Evolutionary conservation across 2,797 vertebrate genomes (phyloP), one percentile per base, ranked within the genome.

Genomic region (Cyclopterus lumpus): DNA sequence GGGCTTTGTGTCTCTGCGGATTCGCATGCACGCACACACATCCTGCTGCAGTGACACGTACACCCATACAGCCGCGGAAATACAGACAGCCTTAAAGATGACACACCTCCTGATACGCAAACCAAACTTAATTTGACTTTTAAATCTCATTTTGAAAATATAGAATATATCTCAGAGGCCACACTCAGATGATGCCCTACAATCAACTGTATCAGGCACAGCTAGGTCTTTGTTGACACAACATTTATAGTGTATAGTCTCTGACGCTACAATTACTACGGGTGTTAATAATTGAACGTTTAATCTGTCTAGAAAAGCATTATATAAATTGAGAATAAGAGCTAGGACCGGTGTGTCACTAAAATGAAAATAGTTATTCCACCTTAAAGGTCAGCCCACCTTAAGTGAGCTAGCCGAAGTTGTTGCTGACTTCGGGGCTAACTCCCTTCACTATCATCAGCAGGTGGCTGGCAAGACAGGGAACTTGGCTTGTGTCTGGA

Each of bases 1-100:
- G 75, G 82, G 79, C 71, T 86, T 64, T 75, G 76, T 82, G 78
- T 87, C 86, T 86, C 86, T 65, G 64, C 30, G 34, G 74, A 88
- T 75, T 81, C 70, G 55, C 53, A 60, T 12, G 7, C 75, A 86
- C 15, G 11, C 84, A 85, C 69, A 64, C 26, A 32, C 18, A 73
- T 62, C 42, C 69, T 66, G 38, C 65, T 71, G 80, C 78, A 76
- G 66, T 66, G 73, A 70, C 83, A 82, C 71, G 67, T 15, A 51
- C 58, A 68, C 30, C 6, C 30, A 65, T 12, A 74, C 24, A 28
- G 54, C 54, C 48, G 28, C 20, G 61, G 16, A 69, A n/a, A 76
- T 24, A 57, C 36, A 58, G 3, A 54, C 32, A 70, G 48, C 36
- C 51, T 36, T 2, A 66, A 34, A 57, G 46, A 69, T n/a, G 20